Base-by-base conservation (phyloP, 1,140 invertebrate species). In the Ephestia elutella region DNA sequence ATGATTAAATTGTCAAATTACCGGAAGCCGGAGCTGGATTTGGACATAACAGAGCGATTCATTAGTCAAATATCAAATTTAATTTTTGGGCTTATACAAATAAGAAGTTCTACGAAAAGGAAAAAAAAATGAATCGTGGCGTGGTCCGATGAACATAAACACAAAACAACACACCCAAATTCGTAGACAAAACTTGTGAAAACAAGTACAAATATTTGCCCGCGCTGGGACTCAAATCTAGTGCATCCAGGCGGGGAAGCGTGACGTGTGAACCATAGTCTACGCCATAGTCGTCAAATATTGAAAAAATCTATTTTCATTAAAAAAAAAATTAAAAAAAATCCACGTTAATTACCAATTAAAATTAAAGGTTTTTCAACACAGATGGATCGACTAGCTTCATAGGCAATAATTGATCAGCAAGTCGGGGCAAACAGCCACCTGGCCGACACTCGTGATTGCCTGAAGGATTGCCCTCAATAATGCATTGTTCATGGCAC, bases 401-500 rank as follows among this genome's bases (percentile, higher is more conserved):
- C 28, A 57, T 28, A 19, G 60, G 70, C 59, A 71, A 74, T 77
- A 70, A 77, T 74, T 69, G 71, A 77, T 70, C 67, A 70, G 66
- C 66, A 73, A 68, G 71, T 71, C 68, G 65, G 66, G 67, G 70
- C 53, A 76, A 72, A 72, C 68, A 68, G 38, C 63, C 71, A 64
- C 62, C 62, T 60, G 58, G 58, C 20, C 54, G 65, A 56, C 61
- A 57, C 59, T 66, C 60, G 63, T 68, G 67, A 76, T 70, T 74
- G 66, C 66, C 70, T 69, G 66, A 65, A 72, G 71, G 67, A 76
- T 70, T 74, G 66, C 66, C 70, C 68, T 67, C 66, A 72, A 72
- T 72, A 74, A 72, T 69, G 66, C 70, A 73, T 67, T 59, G 66
- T 71, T 65, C 38, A 10, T 54, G 56, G 68, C 73, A 76, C 73